phyloP scores from a whole-genome alignment of 2,888 invertebrate species.

The Gastrophysa polygoni region DNA sequence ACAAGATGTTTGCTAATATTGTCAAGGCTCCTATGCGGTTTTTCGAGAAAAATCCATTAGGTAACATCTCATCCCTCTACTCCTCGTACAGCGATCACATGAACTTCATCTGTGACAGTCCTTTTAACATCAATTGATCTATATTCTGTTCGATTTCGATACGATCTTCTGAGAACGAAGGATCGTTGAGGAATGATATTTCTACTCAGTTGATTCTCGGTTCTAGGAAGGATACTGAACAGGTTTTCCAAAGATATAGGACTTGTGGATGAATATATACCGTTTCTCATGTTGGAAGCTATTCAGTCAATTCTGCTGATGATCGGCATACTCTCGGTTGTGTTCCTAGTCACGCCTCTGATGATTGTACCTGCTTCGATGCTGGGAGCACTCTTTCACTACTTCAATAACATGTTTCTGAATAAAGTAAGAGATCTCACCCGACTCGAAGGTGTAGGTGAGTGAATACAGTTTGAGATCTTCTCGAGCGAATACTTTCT shows the following conservation, averaged over 20 bases:
- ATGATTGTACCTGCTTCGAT: slow-evolving; percentile 68
- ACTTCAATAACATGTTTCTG: slow-evolving; percentile 70
- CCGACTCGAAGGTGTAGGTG: slow-evolving; percentile 64
- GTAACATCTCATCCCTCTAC: slow-evolving; percentile 53
- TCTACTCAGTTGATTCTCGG: background rate
- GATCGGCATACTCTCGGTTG: slow-evolving; percentile 73
- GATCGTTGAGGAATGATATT: too few species aligned
- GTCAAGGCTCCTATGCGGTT: slow-evolving; percentile 79
- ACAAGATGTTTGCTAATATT: slow-evolving; percentile 77
- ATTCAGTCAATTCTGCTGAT: slow-evolving; percentile 72
- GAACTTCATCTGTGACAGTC: too few species aligned
- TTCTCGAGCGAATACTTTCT: background rate
- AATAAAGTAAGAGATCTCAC: slow-evolving; percentile 75
- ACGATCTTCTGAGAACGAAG: too few species aligned
- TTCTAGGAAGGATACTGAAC: slow-evolving; percentile 74
- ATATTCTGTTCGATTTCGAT: too few species aligned
- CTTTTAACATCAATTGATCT: too few species aligned
- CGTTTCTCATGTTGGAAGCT: slow-evolving; percentile 68
- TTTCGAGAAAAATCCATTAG: slow-evolving; percentile 83
- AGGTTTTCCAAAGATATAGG: slow-evolving; percentile 86
- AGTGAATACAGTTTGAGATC: slow-evolving; percentile 28
- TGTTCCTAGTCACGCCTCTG: slow-evolving; percentile 72
- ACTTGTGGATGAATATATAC: slow-evolving; percentile 74
- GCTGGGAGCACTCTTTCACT: slow-evolving; percentile 68
- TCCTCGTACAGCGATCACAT: too few species aligned